Base-by-base conservation (phyloP, 2,888 invertebrate species). In the Leptopilina myrica region DNA sequence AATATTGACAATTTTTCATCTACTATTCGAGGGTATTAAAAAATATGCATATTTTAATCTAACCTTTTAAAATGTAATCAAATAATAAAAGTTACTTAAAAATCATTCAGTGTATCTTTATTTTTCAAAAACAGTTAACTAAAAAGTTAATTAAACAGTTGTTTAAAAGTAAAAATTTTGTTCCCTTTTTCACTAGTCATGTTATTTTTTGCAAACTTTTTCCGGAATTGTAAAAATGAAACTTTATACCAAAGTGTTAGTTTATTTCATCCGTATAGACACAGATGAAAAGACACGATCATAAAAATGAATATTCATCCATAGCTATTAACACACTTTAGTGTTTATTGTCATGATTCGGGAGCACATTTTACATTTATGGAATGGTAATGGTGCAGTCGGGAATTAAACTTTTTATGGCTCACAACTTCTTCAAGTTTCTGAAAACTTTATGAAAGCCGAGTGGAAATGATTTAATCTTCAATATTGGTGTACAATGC, bases 291-390 rank as follows among this genome's bases (percentile, higher is more conserved):
- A 62, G 62, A 15, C 14, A 59, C 62, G 62, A 40, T 66, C 66
- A 8, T 66, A 40, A 66, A 66, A 66, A 66, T 66, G 14, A 66
- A 66, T 46, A 46, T 66, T 46, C 43, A 66, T 15, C 3, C 9
- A 3, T 5, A 15, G 46, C 43, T 66, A 15, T 66, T 40, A 66
- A 43, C 43, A 66, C 40, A 43, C 40, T 43, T 43, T n/a, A 66
- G 43, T 43, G 46, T 66, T 66, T 66, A 66, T 66, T 66, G 66
- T n/a, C 43, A 15, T n/a, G 43, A 43, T 66, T 66, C 11, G 7
- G 62, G 49, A 9, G 12, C 43, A 66, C 15, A 66, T 66, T 66
- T 46, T 11, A n/a, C 43, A n/a, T 66, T 66, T 66, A 66, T 66
- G 46, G 15, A 66, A 43, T 15, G 66, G 15, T 75, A 40, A 59